A percentile compares a stretch with the other conserved stretches of the same genome.
These are phyloP conservation scores for Nycticryphes semicollaris DNA, from an alignment of 2,113 vertebrate species.

Conservation along the genomic window DNA sequence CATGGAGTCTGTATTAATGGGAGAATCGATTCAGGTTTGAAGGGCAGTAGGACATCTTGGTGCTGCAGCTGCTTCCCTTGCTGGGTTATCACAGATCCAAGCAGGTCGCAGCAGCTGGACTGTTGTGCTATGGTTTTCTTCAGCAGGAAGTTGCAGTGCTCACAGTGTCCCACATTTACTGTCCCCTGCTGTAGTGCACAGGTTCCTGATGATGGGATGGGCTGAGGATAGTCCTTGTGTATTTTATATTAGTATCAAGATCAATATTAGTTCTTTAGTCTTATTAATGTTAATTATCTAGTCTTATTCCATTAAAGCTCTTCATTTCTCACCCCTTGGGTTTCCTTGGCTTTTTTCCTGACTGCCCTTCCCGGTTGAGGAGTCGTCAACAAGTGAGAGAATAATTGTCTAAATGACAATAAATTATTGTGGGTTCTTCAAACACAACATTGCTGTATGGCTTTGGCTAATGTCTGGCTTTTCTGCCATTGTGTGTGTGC, in stretches of 20 bases:
- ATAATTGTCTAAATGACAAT: background rate
- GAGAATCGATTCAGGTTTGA: too few relatives aligned
- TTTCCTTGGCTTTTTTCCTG: background rate
- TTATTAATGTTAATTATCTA: background rate
- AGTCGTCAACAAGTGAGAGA: background rate
- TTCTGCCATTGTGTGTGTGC: accelerated
- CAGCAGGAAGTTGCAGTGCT: background rate
- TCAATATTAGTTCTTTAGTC: too few relatives aligned
- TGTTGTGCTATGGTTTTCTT: too few relatives aligned
- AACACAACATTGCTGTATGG: background rate
- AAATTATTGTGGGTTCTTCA: background rate
- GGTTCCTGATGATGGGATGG: background rate
- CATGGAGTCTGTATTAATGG: too few relatives aligned
- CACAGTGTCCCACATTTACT: background rate
- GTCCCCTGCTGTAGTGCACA: background rate
- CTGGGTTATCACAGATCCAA: too few relatives aligned
- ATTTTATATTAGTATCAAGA: background rate
- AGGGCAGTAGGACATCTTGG: too few relatives aligned
- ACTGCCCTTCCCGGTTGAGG: background rate
- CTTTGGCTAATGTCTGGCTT: background rate
- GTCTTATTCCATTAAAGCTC: background rate
- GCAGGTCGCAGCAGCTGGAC: too few relatives aligned
- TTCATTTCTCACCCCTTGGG: background rate
- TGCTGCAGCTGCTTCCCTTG: too few relatives aligned
- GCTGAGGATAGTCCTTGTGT: background rate